A percentile compares a stretch with the other conserved stretches of the same genome.
Evolutionary conservation across 2,888 invertebrate genomes (phyloP).

Genomic region (Rugalucina vietnamica): DNA sequence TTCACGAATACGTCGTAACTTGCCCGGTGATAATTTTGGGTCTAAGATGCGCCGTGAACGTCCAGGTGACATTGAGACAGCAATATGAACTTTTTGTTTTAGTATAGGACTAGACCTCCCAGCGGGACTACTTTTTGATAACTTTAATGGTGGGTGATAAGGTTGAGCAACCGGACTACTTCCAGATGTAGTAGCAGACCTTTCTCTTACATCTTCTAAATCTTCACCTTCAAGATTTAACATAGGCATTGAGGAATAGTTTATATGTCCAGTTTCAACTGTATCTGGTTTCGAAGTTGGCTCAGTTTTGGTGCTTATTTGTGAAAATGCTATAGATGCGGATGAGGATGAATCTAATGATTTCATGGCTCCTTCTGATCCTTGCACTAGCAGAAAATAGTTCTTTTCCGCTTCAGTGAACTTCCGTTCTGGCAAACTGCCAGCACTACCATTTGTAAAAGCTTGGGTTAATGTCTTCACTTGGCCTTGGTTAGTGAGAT

Average conservation of each 20-base stretch:
- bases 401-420: conserved; percentile 55
- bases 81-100: conserved; percentile 64
- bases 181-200: conserved; percentile 66
- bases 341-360: conserved; percentile 66
- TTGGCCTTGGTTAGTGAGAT: conserved; percentile 76
- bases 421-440: conserved; percentile 60
- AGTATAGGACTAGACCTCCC: conserved; percentile 55
- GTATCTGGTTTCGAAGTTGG: conserved; percentile 66
- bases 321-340: conserved; percentile 62
- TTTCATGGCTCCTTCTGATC: conserved; percentile 51
- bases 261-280: conserved; percentile 66
- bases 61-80: conserved; percentile 64
- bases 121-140: conserved; percentile 28
- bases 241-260: conserved; percentile 75
- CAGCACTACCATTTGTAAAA: conserved; percentile 63
- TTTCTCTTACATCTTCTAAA: conserved; percentile 57
- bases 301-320: conserved; percentile 52
- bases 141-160: conserved; percentile 10
- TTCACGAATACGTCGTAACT: conserved; percentile 47
- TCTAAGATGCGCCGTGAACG: conserved; percentile 54
- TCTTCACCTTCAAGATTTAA: conserved; percentile 66
- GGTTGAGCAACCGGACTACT: conserved; percentile 25
- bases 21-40: conserved; percentile 55
- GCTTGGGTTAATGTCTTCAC: conserved; percentile 72
- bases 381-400: conserved; percentile 37